Evolutionary conservation across 1,140 invertebrate species (phyloP).

Genomic region (Atta texana): DNA sequence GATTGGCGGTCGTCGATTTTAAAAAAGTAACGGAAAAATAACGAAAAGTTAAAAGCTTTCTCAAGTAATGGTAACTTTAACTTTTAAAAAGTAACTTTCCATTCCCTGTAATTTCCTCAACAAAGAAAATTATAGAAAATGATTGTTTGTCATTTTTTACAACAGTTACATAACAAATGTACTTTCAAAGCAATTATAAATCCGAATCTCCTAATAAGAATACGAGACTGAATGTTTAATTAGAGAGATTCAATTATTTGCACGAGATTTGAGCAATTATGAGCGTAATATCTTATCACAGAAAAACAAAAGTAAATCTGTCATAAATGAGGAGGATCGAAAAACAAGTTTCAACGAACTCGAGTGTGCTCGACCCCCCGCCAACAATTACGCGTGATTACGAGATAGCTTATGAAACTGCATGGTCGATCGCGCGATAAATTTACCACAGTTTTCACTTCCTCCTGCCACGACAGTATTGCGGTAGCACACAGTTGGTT

Average conservation of each 20-base stretch:
- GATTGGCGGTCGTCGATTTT: too few species aligned
- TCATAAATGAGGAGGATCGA: neutral
- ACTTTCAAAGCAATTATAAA: neutral
- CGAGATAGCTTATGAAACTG: constrained; percentile 1
- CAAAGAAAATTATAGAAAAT: neutral
- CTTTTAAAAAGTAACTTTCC: too few species aligned
- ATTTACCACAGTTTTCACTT: neutral
- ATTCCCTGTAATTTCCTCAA: neutral
- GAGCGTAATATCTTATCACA: neutral
- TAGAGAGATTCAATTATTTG: neutral
- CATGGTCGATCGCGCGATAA: neutral
- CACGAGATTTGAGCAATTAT: too few species aligned
- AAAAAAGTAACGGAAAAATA: too few species aligned
- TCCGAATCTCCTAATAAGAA: neutral
- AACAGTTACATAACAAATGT: neutral
- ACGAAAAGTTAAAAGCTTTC: too few species aligned
- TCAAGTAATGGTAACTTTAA: too few species aligned
- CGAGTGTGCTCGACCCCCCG: neutral
- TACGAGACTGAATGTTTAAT: neutral
- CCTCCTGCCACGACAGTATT: neutral
- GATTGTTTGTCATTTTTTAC: neutral
- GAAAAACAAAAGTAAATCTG: neutral
- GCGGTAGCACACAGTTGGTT: neutral
- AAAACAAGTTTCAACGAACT: neutral
- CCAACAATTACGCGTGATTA: neutral